Base-by-base conservation (phyloP, 2,113 vertebrate genomes). In the Seriola dumerili region DNA sequence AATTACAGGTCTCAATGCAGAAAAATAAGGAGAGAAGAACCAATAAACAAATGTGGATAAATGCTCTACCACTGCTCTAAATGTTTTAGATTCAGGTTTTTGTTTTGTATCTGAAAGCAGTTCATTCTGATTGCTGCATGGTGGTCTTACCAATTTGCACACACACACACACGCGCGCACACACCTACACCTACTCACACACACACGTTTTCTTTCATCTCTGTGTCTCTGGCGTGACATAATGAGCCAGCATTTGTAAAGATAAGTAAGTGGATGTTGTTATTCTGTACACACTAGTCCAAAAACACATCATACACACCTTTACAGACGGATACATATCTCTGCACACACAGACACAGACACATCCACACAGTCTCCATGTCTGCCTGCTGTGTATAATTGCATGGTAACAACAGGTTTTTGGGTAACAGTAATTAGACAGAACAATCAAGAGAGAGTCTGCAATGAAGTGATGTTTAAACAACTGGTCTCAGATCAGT, bases 341-440 rank as follows among this genome's bases (percentile, higher is more conserved):
- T 48, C 14, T 17, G 48, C 19, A 14, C 5, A 82, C 36, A 59
- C 42, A 12, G 23, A n/a, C n/a, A 4, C n/a, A 42, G 40, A 42
- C 40, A 76, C 55, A 55, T 1, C 77, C 38, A 21, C n/a, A 76
- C 36, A 48, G 70, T 32, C 82, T 68, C 44, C 16, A 72, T 29
- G 79, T 76, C 70, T 82, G 70, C 67, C 38, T 48, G 34, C 65
- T 78, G 81, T 66, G 38, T 55, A 70, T 85, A 85, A 89, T 73
- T 87, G 79, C 62, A 77, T 0, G 42, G 58, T 83, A 65, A 68
- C 16, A 57, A 76, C 34, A 44, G 72, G 29, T 54, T 66, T 82
- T 81, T 78, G 74, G 76, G 25, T 38, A 21, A 81, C 63, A 14
- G 58, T 85, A 89, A 88, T 89, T 84, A 83, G 70, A 84, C 55